Evolutionary conservation across 1,140 invertebrate genomes (phyloP), one percentile per base, ranked within the genome.

Genomic region (Xylocopa sonorina): DNA sequence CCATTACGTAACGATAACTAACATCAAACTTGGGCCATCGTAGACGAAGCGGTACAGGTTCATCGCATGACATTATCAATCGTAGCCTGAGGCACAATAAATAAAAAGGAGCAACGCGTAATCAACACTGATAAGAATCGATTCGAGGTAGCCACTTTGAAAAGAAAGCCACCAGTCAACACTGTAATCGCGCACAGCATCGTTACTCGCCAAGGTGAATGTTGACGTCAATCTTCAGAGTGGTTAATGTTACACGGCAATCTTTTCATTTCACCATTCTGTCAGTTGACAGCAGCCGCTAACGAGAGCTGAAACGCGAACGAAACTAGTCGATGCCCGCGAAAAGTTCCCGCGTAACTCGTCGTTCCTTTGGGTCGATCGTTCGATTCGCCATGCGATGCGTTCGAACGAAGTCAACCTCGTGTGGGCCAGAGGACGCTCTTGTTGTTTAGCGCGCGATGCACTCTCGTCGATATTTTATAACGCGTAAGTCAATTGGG

Each of bases 221-320:
- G 60, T 81, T 85, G 82, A 85, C 69, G 82, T 85, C 78, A 85
- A 77, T 85, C 57, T 41, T 24, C n/a, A 18, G 38, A 72, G 51
- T 50, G 51, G n/a, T 64, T 60, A 41, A 72, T 12, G 55, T 64
- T 43, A 24, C 29, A 71, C 58, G 53, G 55, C 62, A 84, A 84
- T 83, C 78, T 72, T 71, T 43, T 68, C 29, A 78, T 78, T 67
- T 41, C 60, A 32, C 51, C 51, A 58, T 55, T 48, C 14, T 12
- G 50, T 34, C 41, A 34, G 41, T 64, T 41, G 66, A 72, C 14
- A 1, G 48, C n/a, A 27, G 34, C 43, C 29, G 32, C 41, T 51
- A 51, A 79, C 68, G 46, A 12, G 27, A 12, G 27, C 10, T 29
- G 21, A 38, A 55, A 67, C 18, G 32, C 16, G 10, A 1, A 27